Conservation (phyloP, 2,113 vertebrate genomes). For the Miniopterus natalensis region DNA sequence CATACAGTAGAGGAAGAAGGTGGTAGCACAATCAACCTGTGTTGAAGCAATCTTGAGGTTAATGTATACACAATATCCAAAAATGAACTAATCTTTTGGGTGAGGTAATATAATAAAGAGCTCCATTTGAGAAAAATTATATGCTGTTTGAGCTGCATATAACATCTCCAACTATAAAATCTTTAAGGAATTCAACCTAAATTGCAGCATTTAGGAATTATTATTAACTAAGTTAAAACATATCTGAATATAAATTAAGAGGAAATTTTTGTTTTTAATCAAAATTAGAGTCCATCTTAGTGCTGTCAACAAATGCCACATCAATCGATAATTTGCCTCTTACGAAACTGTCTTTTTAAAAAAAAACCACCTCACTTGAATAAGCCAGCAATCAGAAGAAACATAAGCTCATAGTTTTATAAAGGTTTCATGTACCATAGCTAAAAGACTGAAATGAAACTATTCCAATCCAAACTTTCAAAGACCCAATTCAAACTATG, state of each 20-base stretch:
- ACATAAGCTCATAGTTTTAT: conserved; percentile 15
- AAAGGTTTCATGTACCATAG: conserved; percentile 3
- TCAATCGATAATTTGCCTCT: background rate
- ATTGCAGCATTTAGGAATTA: conserved; percentile 46
- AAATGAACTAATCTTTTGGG: conserved; percentile 52
- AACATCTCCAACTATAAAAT: conserved; percentile 38
- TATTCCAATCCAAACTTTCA: background rate
- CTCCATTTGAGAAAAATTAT: conserved; percentile 45
- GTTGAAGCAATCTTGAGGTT: conserved; percentile 64
- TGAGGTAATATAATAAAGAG: conserved; percentile 49
- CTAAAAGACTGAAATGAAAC: conserved; percentile 54
- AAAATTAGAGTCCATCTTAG: conserved; percentile 44
- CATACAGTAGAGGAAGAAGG: conserved; percentile 45
- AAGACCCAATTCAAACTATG: conserved; percentile 24
- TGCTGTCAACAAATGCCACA: conserved; percentile 29
- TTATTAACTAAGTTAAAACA: conserved; percentile 44
- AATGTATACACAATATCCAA: conserved; percentile 41
- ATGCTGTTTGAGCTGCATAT: conserved; percentile 26
- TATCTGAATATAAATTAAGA: conserved; percentile 6
- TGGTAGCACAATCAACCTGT: background rate
- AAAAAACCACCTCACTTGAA: background rate
- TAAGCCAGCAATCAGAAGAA: conserved; percentile 59
- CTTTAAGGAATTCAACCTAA: conserved; percentile 45
- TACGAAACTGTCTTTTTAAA: background rate
- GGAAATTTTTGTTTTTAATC: conserved; percentile 49